These are phyloP conservation scores for Protomyctophum bolini DNA, from an alignment of 2,113 vertebrate genomes.

Conservation along the genomic window DNA sequence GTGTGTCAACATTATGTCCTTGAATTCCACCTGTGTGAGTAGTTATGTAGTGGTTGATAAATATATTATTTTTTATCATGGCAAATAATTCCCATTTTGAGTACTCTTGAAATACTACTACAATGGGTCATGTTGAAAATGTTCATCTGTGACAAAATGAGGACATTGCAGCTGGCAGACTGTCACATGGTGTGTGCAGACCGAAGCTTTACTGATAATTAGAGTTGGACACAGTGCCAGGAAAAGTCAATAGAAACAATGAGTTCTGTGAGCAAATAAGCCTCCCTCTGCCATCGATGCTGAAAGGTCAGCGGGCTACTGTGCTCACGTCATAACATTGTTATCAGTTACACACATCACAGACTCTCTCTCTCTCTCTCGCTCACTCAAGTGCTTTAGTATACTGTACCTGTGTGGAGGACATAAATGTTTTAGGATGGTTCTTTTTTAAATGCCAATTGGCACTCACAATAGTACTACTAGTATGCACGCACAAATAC, in stretches of 20 bases:
- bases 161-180: conserved; percentile 18
- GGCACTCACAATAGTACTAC: no score
- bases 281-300: conserved; percentile 5
- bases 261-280: conserved; percentile 51
- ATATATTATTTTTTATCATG: no score
- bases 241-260: conserved; percentile 33
- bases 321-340: conserved; percentile 30
- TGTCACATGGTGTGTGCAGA: conserved; percentile 15
- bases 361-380: not conserved
- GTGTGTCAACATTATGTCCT: no score
- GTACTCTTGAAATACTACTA: no score
- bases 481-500: no score
- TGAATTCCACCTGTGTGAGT: no score
- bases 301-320: conserved; percentile 51
- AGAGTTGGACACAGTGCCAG: conserved; percentile 8
- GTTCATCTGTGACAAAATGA: not conserved
- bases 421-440: no score
- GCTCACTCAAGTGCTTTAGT: conserved; percentile 15
- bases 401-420: no score
- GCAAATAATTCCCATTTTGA: no score
- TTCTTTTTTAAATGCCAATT: no score
- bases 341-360: conserved; percentile 31
- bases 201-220: conserved; percentile 18
- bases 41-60: no score
- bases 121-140: not conserved